Evolutionary conservation across 2,113 vertebrate genomes (phyloP).

Genomic region (Ciconia stormi): DNA sequence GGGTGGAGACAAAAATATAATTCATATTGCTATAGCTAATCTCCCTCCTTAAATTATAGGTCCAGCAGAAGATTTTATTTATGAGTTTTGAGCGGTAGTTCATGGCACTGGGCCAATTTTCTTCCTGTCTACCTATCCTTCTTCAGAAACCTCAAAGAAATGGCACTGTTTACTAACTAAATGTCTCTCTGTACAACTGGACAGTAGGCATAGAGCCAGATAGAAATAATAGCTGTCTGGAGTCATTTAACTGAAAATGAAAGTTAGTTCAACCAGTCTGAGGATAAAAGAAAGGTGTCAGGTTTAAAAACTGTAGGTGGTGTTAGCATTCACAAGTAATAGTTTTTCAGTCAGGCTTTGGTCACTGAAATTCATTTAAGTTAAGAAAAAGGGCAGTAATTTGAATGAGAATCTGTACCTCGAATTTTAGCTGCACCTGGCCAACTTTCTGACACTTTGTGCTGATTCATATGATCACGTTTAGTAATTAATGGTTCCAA

Average conservation of each 20-base stretch:
- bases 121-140: background rate
- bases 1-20: conserved; percentile 17
- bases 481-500: background rate
- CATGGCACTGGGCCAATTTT: background rate
- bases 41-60: conserved; percentile 17
- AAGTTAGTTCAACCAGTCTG: conserved; percentile 13
- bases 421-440: background rate
- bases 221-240: background rate
- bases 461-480: background rate
- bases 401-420: background rate
- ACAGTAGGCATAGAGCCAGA: background rate
- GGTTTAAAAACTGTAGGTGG: background rate
- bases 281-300: background rate
- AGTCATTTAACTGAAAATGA: conserved; percentile 4
- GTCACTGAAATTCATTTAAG: background rate
- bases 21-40: conserved; percentile 4
- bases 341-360: background rate
- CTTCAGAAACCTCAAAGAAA: conserved; percentile 28
- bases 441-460: background rate
- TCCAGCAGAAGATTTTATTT: conserved; percentile 2
- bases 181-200: background rate
- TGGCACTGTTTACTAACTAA: background rate
- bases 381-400: background rate
- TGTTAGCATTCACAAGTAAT: background rate
- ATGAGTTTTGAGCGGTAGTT: conserved; percentile 25